phyloP scores from a whole-genome alignment of 2,797 vertebrate genomes.

The Betta splendens region DNA sequence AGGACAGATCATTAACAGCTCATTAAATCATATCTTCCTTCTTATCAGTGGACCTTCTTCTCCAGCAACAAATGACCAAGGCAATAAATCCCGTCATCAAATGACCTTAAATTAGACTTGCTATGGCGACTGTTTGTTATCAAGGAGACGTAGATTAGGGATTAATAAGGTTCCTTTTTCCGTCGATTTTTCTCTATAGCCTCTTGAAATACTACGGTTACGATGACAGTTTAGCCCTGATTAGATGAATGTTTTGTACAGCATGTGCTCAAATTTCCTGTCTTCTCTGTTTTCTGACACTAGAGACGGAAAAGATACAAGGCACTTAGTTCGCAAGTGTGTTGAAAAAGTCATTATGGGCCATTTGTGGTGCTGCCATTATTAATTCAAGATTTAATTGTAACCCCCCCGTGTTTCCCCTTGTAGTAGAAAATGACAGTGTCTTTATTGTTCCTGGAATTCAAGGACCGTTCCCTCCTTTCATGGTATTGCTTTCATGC shows the following conservation, averaged over 20 bases:
- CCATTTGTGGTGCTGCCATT: conserved; percentile 35
- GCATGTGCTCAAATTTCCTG: conserved; percentile 7
- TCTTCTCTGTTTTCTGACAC: conserved; percentile 3
- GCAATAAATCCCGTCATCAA: conserved; percentile 72
- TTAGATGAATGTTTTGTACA: conserved; percentile 22
- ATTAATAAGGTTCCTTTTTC: conserved; percentile 37
- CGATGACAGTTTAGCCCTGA: conserved; percentile 26
- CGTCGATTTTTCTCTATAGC: conserved; percentile 18
- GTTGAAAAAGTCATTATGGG: conserved; percentile 39
- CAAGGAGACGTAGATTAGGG: conserved; percentile 53
- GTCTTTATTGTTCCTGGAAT: conserved; percentile 46
- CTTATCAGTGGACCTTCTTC: conserved; percentile 58
- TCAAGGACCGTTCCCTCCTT: conserved; percentile 49
- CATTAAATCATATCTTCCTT: conserved; percentile 79
- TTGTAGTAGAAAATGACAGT: conserved; percentile 34
- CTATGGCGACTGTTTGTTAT: conserved; percentile 48
- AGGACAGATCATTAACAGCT: conserved; percentile 76
- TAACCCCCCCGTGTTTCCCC: conserved; percentile 46
- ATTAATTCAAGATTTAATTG: conserved; percentile 65
- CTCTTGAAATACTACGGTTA: conserved; percentile 34
- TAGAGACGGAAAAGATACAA: not conserved
- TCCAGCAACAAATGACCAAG: conserved; percentile 59
- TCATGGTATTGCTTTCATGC: conserved; percentile 58
- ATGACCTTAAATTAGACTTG: conserved; percentile 50
- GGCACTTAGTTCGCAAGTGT: conserved; percentile 32